phyloP scores from a whole-genome alignment of 2,888 invertebrate genomes.

The Macroteleia sp. region DNA sequence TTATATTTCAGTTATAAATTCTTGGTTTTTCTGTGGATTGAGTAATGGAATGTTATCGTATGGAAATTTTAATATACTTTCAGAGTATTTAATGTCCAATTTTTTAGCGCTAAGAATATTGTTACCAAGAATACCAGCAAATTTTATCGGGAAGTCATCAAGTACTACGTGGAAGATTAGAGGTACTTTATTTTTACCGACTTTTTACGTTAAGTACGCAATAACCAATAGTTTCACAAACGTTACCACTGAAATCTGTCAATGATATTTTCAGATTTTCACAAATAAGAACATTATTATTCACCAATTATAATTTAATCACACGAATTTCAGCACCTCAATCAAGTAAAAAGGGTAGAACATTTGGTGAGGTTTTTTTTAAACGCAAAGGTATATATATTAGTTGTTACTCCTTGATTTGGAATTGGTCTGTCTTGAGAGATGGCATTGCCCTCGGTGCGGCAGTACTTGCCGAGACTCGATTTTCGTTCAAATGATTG shows the following conservation, averaged over 20 bases:
- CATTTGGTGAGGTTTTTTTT: too few relatives aligned
- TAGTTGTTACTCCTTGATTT: slow-evolving; percentile 2
- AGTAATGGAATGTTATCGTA: too few relatives aligned
- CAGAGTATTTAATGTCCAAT: too few relatives aligned
- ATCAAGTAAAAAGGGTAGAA: too few relatives aligned
- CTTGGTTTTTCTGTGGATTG: too few relatives aligned
- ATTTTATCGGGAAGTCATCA: slow-evolving; percentile 5
- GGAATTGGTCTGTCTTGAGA: neutral
- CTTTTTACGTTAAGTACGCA: slow-evolving; percentile 12
- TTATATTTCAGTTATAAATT: too few relatives aligned
- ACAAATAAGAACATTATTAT: neutral
- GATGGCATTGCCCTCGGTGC: neutral
- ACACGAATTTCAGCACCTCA: too few relatives aligned
- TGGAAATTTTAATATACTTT: too few relatives aligned
- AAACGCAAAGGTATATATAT: neutral
- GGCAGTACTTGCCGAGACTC: neutral
- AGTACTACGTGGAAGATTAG: neutral
- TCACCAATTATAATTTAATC: slow-evolving; percentile 4
- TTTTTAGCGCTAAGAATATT: neutral
- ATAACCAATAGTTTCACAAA: too few relatives aligned
- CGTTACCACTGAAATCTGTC: too few relatives aligned
- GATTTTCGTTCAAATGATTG: slow-evolving; percentile 36
- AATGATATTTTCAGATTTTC: too few relatives aligned
- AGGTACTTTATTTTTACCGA: slow-evolving; percentile 11
- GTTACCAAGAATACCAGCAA: slow-evolving; percentile 9